Evolutionary conservation across 2,113 vertebrate species (phyloP).

Genomic region (Thermophis baileyi): DNA sequence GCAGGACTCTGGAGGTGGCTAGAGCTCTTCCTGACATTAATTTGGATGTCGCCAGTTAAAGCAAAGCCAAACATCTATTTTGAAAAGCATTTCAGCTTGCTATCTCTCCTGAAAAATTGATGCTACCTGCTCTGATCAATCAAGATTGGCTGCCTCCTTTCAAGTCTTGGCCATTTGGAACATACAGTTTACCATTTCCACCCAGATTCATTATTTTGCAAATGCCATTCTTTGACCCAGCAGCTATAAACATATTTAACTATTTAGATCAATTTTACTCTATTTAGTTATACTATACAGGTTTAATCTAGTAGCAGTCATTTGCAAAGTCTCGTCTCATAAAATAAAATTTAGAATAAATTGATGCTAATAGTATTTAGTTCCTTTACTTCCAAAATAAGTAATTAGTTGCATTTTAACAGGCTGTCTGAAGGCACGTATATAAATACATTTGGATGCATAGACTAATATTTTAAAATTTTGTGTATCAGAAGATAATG

Average conservation of each 20-base stretch:
- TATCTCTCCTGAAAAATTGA: no score
- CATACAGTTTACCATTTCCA: no score
- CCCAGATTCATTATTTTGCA: not conserved
- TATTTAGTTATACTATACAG: not conserved
- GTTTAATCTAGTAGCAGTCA: not conserved
- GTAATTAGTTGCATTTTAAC: not conserved
- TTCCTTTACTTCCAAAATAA: not conserved
- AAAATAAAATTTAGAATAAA: not conserved
- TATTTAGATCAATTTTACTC: not conserved
- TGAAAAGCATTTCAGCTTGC: no score
- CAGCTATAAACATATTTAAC: not conserved
- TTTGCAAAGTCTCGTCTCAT: not conserved
- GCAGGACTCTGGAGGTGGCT: no score
- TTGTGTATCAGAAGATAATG: conserved; percentile 45
- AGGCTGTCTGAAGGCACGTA: not conserved
- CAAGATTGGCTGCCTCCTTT: no score
- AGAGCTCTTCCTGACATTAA: no score
- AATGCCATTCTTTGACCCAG: not conserved
- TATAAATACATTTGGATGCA: not conserved
- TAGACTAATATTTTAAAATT: not conserved
- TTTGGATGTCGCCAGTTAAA: no score
- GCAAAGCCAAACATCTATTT: no score
- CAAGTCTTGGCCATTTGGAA: no score
- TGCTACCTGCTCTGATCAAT: no score
- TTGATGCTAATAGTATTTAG: not conserved